Conservation (phyloP, 2,888 invertebrate genomes). For the Autographa gamma region DNA sequence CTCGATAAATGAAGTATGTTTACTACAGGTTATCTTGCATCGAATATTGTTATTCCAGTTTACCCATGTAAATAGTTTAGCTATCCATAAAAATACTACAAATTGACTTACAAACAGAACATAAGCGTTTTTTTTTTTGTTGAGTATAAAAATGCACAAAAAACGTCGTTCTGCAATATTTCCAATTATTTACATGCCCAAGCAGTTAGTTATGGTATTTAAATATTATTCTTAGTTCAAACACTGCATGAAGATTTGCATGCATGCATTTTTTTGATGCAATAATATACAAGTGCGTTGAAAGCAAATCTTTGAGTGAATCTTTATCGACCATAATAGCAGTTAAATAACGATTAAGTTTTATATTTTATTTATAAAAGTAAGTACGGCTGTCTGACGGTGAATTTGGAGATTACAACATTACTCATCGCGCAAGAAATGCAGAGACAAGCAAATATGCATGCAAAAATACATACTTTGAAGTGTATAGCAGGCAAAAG, state of each 20-base stretch:
- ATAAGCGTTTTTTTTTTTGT: not conserved
- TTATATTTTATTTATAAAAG: slow-evolving; percentile 14
- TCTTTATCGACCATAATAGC: not conserved
- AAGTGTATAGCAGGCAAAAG: no score
- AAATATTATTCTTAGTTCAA: not conserved
- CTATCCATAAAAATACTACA: not conserved
- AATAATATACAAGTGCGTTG: not conserved
- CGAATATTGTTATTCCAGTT: not conserved
- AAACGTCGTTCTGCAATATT: not conserved
- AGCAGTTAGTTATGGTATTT: not conserved
- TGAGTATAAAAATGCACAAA: not conserved
- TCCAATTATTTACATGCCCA: not conserved
- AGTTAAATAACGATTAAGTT: slow-evolving; percentile 2
- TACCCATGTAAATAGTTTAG: not conserved
- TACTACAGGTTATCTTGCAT: not conserved
- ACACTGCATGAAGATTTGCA: not conserved
- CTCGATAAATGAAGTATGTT: no score
- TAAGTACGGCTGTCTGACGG: slow-evolving; percentile 13
- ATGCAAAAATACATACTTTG: not conserved
- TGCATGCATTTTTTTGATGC: not conserved
- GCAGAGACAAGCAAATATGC: not conserved
- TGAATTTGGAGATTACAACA: slow-evolving; percentile 37
- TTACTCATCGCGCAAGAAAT: slow-evolving; percentile 46
- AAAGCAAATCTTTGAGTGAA: not conserved
- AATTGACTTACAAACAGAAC: not conserved